Conservation (phyloP, 2,113 vertebrate genomes). For the Rafetus swinhoei region DNA sequence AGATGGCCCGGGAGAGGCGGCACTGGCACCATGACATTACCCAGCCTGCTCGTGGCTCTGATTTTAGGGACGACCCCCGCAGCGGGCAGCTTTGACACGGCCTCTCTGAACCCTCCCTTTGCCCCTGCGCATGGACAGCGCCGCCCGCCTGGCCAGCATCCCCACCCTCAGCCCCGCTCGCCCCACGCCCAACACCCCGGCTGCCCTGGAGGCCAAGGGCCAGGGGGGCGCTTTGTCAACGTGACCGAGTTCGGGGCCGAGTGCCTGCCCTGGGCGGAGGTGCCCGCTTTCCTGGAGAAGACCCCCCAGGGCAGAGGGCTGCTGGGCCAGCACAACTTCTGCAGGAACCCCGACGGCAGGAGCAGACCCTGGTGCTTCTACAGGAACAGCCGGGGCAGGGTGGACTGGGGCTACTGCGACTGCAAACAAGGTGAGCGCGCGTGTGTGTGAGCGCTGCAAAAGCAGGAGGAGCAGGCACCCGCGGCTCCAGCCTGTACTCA, state of each 20-base stretch:
- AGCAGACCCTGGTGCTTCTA: conserved; percentile 89
- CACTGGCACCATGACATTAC: conserved; percentile 73
- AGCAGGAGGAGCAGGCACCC: no score
- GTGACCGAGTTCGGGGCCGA: conserved; percentile 83
- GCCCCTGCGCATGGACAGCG: background rate
- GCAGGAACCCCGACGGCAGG: conserved; percentile 84
- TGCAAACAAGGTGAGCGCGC: rapidly evolving
- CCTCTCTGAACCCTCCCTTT: background rate
- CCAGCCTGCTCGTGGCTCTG: conserved; percentile 56
- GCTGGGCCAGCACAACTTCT: conserved; percentile 82
- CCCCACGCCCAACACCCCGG: conserved; percentile 54
- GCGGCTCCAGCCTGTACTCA: no score
- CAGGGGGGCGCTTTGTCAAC: conserved; percentile 78
- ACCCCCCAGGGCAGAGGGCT: conserved; percentile 74
- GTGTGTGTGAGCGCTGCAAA: background rate
- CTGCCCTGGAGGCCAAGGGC: conserved; percentile 77
- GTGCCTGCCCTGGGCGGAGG: conserved; percentile 86
- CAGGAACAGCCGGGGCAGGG: conserved; percentile 72
- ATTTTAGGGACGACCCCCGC: conserved; percentile 59
- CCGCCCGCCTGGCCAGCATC: background rate
- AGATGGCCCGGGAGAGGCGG: conserved; percentile 68
- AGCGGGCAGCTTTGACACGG: background rate
- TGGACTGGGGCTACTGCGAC: conserved; percentile 57
- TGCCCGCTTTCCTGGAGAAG: conserved; percentile 79
- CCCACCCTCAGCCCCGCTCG: background rate